These are phyloP conservation scores for Plecturocebus donacophilus DNA, from an alignment of 2,113 vertebrate species.

Conservation along the genomic window DNA sequence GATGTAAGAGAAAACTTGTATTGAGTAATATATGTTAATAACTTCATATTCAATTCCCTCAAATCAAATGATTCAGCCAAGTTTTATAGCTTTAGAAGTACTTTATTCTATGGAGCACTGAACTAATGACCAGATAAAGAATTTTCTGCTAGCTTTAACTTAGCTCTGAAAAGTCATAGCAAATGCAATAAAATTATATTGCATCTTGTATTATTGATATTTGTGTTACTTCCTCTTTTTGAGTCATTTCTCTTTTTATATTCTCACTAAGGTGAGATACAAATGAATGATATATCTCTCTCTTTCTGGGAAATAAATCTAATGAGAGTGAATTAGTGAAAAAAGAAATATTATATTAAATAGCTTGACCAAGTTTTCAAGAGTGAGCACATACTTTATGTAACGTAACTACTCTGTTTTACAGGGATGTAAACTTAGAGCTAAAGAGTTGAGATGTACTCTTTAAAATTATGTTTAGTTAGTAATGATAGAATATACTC, in stretches of 20 bases:
- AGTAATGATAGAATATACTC: background rate
- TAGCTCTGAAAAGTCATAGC: conserved; percentile 59
- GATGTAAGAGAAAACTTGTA: conserved; percentile 33
- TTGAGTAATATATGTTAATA: background rate
- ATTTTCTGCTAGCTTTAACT: conserved; percentile 72
- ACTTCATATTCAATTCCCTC: conserved; percentile 40
- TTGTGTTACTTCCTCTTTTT: conserved; percentile 58
- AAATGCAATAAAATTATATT: conserved; percentile 63
- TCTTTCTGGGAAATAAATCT: background rate
- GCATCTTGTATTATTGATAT: conserved; percentile 62
- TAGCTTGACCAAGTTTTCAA: background rate
- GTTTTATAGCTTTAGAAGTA: conserved; percentile 38
- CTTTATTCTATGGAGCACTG: conserved; percentile 45
- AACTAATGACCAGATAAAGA: conserved; percentile 73
- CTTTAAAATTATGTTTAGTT: background rate
- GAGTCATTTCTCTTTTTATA: conserved; percentile 60
- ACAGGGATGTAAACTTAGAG: background rate
- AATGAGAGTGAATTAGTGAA: background rate
- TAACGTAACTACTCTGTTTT: background rate
- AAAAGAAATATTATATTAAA: conserved; percentile 1
- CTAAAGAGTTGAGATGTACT: background rate
- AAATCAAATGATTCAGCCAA: conserved; percentile 33
- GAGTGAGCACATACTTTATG: background rate
- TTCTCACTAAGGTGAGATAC: background rate
- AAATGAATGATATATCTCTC: background rate